phyloP scores from a whole-genome alignment of 2,797 vertebrate species.

The Distichodus sexfasciatus region DNA sequence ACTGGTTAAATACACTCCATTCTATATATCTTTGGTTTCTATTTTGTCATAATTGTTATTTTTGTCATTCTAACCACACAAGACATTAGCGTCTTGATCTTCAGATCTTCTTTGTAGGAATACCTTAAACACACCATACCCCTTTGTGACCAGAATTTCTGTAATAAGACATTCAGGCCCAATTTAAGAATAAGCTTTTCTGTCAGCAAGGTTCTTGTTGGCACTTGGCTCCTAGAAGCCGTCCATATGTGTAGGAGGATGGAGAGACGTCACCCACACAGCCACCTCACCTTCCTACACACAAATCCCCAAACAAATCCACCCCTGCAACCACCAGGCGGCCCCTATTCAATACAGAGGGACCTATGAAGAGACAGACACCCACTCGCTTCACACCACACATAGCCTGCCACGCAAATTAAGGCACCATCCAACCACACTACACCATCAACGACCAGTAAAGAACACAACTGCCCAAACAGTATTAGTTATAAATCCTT shows the following conservation, averaged over 20 bases:
- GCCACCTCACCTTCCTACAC: slow-evolving; percentile 28
- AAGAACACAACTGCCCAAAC: no score
- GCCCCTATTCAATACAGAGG: background rate
- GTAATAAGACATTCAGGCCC: no score
- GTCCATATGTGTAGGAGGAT: slow-evolving; percentile 7
- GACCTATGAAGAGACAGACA: background rate
- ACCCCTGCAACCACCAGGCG: slow-evolving; percentile 13
- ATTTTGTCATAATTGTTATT: no score
- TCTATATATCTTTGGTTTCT: background rate
- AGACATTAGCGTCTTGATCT: no score
- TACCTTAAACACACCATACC: no score
- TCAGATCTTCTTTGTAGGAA: no score
- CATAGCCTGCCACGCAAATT: background rate
- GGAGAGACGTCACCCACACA: slow-evolving; percentile 36
- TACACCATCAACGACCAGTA: background rate
- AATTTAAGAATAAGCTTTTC: background rate
- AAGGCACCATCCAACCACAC: background rate
- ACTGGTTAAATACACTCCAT: background rate
- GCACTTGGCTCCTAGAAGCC: background rate
- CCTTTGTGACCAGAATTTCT: no score
- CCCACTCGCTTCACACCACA: background rate
- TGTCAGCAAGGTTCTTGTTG: background rate
- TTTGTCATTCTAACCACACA: no score
- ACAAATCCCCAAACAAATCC: slow-evolving; percentile 29
- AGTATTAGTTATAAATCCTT: no score